Conservation (phyloP, 2,797 vertebrate species). For the Nothura maculosa region DNA sequence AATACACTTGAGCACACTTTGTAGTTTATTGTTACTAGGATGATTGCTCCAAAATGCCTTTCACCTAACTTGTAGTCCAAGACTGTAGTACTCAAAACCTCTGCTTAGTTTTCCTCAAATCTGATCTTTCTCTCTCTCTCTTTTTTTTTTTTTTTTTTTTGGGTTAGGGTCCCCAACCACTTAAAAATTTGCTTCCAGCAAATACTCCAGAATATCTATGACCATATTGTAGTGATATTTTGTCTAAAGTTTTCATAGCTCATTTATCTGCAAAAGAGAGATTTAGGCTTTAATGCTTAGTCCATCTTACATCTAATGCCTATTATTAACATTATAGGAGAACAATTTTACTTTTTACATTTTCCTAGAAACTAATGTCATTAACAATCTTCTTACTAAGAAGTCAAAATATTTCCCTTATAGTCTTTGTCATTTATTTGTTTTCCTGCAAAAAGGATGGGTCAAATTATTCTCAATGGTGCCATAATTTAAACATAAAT, state of each 20-base stretch:
- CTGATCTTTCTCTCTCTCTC: accelerated
- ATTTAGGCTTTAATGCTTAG: neutral
- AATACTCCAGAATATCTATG: neutral
- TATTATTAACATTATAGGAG: neutral
- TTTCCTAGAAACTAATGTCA: neutral
- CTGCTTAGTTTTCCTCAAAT: neutral
- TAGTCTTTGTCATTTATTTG: neutral
- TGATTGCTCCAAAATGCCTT: neutral
- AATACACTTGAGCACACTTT: neutral
- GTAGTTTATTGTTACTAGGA: neutral
- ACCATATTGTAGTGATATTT: neutral
- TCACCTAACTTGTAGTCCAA: neutral
- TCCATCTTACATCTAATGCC: neutral
- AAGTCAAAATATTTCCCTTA: neutral
- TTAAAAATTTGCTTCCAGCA: neutral
- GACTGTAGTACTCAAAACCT: neutral
- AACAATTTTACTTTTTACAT: neutral
- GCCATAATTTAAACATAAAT: too few species aligned
- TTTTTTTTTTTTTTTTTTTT: neutral
- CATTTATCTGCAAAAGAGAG: neutral
- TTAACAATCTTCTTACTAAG: neutral
- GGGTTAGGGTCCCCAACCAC: neutral
- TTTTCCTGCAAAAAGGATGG: neutral
- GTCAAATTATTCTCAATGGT: too few species aligned
- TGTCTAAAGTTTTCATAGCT: neutral